Evolutionary conservation across 2,888 invertebrate species (phyloP).

Genomic region (Ormyrus pomaceus): DNA sequence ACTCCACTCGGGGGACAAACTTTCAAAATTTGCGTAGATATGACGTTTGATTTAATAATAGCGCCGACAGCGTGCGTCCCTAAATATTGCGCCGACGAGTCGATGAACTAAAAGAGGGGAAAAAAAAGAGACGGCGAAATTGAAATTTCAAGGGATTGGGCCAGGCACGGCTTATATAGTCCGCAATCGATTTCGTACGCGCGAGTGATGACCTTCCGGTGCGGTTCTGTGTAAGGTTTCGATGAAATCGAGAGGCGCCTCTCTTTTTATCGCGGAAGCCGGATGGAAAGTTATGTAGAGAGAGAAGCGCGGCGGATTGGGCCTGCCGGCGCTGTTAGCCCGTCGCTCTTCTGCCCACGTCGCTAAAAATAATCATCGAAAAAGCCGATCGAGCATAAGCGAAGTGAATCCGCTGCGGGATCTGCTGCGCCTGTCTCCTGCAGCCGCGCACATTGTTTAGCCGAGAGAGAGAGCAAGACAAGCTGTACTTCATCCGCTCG

Average conservation of each 20-base stretch:
- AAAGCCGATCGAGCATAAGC: constrained; percentile 45
- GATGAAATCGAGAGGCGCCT: too few species aligned
- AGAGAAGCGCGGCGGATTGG: constrained; percentile 1
- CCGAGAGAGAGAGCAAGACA: too few species aligned
- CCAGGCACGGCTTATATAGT: too few species aligned
- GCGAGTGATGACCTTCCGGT: too few species aligned
- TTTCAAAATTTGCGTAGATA: constrained; percentile 34
- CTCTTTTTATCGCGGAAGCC: neutral
- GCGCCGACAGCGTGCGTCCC: neutral
- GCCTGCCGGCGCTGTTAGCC: neutral
- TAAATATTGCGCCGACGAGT: constrained; percentile 1
- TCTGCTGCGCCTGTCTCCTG: neutral
- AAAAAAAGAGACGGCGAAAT: too few species aligned
- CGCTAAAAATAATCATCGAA: constrained; percentile 54
- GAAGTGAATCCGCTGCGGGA: constrained; percentile 17
- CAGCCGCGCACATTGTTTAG: constrained; percentile 1
- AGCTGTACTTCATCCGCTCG: constrained; percentile 2
- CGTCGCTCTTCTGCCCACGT: neutral
- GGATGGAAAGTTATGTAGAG: neutral
- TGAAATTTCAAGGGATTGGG: too few species aligned
- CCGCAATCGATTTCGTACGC: too few species aligned
- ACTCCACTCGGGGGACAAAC: constrained; percentile 11
- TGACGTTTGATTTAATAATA: constrained; percentile 50
- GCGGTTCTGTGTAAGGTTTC: too few species aligned
- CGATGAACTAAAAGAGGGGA: constrained; percentile 23